Conservation (phyloP, 30 jellyfish, hydroid and myxozoan species). For the Rhopilema esculentum region DNA sequence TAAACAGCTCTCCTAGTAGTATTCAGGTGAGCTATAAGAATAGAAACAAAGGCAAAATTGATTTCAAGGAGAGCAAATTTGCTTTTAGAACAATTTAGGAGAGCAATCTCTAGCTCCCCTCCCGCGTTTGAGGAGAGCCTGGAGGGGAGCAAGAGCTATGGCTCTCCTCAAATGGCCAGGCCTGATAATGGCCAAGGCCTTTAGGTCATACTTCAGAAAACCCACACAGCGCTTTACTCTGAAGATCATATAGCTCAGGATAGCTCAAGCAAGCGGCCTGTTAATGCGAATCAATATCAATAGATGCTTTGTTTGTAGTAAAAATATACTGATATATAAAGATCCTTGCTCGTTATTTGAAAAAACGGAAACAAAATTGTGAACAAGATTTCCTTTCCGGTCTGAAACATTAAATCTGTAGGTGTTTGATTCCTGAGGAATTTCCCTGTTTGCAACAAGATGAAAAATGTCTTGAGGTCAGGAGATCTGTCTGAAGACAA, state of each 20-base stretch:
- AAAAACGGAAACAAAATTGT: not conserved
- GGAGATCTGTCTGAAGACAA: not conserved
- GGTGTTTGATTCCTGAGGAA: not conserved
- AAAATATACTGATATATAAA: not conserved
- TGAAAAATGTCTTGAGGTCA: not conserved
- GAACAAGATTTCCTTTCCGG: not conserved
- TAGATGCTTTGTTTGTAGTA: not conserved
- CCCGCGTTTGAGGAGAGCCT: no score
- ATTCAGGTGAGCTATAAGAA: no score
- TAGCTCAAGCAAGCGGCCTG: not conserved
- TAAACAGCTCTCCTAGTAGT: no score
- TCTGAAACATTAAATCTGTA: not conserved
- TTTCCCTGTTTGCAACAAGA: not conserved
- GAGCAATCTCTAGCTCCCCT: no score
- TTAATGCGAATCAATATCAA: not conserved
- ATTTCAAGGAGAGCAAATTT: no score
- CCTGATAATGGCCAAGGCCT: no score
- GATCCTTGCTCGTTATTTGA: not conserved
- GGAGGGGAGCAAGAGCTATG: no score
- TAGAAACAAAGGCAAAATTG: no score
- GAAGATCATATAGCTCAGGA: not conserved
- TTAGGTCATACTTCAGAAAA: no score
- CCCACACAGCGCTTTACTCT: no score
- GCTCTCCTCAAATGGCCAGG: no score
- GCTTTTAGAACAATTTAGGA: no score